Conservation (phyloP, 2,113 vertebrate species). For the Hymenochirus boettgeri region DNA sequence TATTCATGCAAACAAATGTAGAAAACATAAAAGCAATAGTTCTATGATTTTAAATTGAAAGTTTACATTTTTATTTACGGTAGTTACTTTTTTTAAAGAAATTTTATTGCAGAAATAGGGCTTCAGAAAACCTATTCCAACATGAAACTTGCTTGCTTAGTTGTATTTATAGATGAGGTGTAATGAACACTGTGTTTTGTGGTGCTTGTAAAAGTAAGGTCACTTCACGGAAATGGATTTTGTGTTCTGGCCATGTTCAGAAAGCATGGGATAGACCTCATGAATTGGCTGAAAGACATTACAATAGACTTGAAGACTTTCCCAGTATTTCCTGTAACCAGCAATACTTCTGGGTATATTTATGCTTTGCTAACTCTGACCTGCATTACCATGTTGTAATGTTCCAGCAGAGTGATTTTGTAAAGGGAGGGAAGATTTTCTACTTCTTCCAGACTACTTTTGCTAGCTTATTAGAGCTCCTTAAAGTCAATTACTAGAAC, state of each 20-base stretch:
- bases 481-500: too few species aligned
- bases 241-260: conserved; percentile 13
- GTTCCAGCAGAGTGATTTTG: neutral
- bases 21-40: too few species aligned
- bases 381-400: neutral
- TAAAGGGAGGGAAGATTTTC: too few species aligned
- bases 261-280: conserved; percentile 11
- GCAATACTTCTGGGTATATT: conserved; percentile 12
- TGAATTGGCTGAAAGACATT: conserved; percentile 1
- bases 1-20: too few species aligned
- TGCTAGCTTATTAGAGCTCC: too few species aligned
- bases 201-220: conserved; percentile 9
- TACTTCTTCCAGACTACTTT: too few species aligned
- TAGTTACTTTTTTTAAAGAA: too few species aligned
- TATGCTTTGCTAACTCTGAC: conserved; percentile 9
- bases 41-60: too few species aligned
- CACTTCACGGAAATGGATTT: conserved; percentile 15
- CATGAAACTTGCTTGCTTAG: too few species aligned
- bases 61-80: too few species aligned
- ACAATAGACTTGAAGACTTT: conserved; percentile 19
- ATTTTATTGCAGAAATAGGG: too few species aligned
- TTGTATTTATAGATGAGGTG: conserved; percentile 1
- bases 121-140: neutral
- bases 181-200: neutral
- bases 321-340: conserved; percentile 31